Evolutionary conservation across 1,140 invertebrate species (phyloP), one percentile per base, ranked within the genome.

Genomic region (Sycophila sp.): DNA sequence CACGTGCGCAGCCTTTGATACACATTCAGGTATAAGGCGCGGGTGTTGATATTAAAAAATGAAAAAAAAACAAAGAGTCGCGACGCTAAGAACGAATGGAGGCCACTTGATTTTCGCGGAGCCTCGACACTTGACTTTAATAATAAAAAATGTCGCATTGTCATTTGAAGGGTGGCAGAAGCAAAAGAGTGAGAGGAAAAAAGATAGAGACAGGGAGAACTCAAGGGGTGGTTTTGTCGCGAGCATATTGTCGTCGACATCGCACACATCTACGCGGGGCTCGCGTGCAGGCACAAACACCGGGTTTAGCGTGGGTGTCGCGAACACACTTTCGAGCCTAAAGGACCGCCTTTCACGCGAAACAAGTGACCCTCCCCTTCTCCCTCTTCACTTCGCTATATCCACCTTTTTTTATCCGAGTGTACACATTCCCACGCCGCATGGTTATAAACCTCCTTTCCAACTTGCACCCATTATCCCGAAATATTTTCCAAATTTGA

Each of bases 131-230:
- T 80, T 73, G 73, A 72, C 72, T 80, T 82, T 81, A 81, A 82
- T 83, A 81, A 83, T 82, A 77, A 83, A 83, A 82, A 83, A 81
- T 75, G 79, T 80, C 77, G 75, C 76, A 81, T 83, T 84, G 82
- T 82, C 78, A 76, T 73, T 80, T 76, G 47, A 71, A 80, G 74
- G 75, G 78, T 76, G 72, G 72, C 40, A 10, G 26, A 34, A 32
- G 49, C 11, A n/a, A n/a, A n/a, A n/a, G n/a, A n/a, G n/a, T n/a
- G n/a, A n/a, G n/a, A n/a, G n/a, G n/a, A n/a, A n/a, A n/a, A n/a
- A n/a, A n/a, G n/a, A n/a, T n/a, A n/a, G n/a, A n/a, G n/a, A n/a
- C n/a, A n/a, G n/a, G n/a, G 45, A 71, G 65, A 62, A 68, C 74
- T 78, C 71, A 74, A 77, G 78, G n/a, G 78, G 74, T 75, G 72